These are phyloP conservation scores for Catocala fraxini DNA, from an alignment of 2,888 invertebrate species.

Conservation along the genomic window DNA sequence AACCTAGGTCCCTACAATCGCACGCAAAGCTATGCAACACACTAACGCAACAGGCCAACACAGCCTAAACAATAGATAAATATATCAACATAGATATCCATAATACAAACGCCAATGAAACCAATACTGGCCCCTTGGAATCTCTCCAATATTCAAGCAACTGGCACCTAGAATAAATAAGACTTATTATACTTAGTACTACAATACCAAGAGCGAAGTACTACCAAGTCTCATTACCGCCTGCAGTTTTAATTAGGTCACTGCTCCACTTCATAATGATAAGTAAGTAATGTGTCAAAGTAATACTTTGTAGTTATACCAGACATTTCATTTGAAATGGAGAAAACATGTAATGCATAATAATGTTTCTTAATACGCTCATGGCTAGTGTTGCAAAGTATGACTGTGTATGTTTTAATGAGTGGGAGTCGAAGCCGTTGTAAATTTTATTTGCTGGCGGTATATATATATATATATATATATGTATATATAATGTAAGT, in stretches of 20 bases:
- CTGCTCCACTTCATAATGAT: slow-evolving; percentile 3
- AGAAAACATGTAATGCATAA: slow-evolving; percentile 5
- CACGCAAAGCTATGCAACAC: no score
- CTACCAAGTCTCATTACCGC: slow-evolving; percentile 7
- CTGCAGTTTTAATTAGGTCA: slow-evolving; percentile 12
- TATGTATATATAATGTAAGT: no score
- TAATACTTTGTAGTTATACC: not conserved
- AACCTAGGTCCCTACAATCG: no score
- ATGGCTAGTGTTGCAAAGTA: no score
- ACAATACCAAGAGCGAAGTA: slow-evolving; percentile 6
- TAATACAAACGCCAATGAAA: not conserved
- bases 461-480: no score
- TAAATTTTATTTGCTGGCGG: no score
- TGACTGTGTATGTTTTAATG: no score
- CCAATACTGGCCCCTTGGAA: slow-evolving; percentile 4
- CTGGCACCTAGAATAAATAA: slow-evolving; percentile 9
- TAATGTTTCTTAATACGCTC: no score
- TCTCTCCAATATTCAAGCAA: slow-evolving; percentile 3
- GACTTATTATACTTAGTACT: slow-evolving; percentile 8
- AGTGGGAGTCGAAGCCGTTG: no score
- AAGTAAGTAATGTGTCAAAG: slow-evolving; percentile 5
- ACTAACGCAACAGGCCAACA: no score
- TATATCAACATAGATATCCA: not conserved
- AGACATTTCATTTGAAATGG: slow-evolving; percentile 3
- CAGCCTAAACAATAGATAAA: no score